Percentiles rank a stretch among this genome's conserved stretches.
Conservation (phyloP, 2,888 invertebrate genomes). For the Pristionchus exspectatus region DNA sequence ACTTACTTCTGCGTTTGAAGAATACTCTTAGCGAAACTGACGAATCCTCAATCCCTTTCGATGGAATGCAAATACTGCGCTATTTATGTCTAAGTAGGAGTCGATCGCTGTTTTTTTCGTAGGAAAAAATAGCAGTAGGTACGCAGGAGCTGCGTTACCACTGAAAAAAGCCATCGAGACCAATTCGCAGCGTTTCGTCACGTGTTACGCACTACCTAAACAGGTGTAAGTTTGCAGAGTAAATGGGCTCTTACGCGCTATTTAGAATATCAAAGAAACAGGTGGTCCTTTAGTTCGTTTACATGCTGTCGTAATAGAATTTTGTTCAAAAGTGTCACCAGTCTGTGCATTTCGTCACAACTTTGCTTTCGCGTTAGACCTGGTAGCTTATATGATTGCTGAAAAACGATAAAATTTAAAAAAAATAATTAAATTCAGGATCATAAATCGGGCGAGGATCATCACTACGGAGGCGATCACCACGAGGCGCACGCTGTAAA, state of each 20-base stretch:
- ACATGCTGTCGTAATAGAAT: not conserved
- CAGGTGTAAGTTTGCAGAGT: conserved; percentile 6
- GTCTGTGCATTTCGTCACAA: too few relatives aligned
- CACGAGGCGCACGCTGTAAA: conserved; percentile 43
- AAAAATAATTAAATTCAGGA: not conserved
- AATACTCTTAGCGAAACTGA: not conserved
- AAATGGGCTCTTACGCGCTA: not conserved
- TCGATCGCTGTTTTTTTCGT: not conserved
- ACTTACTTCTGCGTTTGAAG: not conserved
- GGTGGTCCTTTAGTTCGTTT: conserved; percentile 15
- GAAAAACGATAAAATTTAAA: not conserved
- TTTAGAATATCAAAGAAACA: not conserved
- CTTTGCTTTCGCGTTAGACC: too few relatives aligned
- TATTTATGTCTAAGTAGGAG: not conserved
- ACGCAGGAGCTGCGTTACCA: not conserved
- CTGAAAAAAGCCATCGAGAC: not conserved
- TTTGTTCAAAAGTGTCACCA: too few relatives aligned
- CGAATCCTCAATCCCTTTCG: not conserved
- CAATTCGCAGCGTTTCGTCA: not conserved
- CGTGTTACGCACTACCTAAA: not conserved
- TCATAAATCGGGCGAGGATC: conserved; percentile 19
- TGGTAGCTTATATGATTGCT: too few relatives aligned
- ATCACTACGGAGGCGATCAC: conserved; percentile 36
- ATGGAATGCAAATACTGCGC: not conserved
- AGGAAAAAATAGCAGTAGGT: not conserved